Conservation (phyloP, 2,113 vertebrate species). For the Climacteris rufus region DNA sequence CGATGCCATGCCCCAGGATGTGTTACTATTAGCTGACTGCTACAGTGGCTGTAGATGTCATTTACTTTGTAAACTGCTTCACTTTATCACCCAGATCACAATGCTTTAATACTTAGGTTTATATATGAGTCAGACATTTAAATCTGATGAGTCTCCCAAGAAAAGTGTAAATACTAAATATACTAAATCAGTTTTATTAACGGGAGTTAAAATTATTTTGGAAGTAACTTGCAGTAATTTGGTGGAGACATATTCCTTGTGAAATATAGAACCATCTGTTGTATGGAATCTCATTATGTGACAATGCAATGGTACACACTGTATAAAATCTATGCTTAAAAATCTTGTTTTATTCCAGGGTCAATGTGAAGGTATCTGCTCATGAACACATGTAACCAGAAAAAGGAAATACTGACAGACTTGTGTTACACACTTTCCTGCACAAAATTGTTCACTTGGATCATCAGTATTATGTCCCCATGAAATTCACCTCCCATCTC, state of each 20-base stretch:
- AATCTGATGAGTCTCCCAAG: constrained; percentile 50
- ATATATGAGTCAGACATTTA: background rate
- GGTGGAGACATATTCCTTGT: constrained; percentile 23
- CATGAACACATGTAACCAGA: background rate
- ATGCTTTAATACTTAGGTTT: constrained; percentile 20
- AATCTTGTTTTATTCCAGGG: background rate
- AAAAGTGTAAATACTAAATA: constrained; percentile 26
- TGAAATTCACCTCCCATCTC: background rate
- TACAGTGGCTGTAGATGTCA: constrained; percentile 46
- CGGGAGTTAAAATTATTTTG: constrained; percentile 24
- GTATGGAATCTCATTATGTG: constrained; percentile 24
- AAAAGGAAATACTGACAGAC: background rate
- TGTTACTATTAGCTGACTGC: constrained; percentile 45
- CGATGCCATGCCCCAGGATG: constrained; percentile 12
- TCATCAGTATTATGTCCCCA: background rate
- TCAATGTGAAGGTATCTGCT: background rate
- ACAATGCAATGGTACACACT: background rate
- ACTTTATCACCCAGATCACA: constrained; percentile 54
- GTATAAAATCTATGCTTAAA: background rate
- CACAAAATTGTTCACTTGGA: background rate
- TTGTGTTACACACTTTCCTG: background rate
- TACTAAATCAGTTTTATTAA: constrained; percentile 55
- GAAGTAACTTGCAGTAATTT: constrained; percentile 51
- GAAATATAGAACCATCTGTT: constrained; percentile 44
- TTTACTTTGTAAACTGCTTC: constrained; percentile 49